These are phyloP conservation scores for Boloria selene DNA, from an alignment of 2,888 invertebrate genomes.

Conservation along the genomic window DNA sequence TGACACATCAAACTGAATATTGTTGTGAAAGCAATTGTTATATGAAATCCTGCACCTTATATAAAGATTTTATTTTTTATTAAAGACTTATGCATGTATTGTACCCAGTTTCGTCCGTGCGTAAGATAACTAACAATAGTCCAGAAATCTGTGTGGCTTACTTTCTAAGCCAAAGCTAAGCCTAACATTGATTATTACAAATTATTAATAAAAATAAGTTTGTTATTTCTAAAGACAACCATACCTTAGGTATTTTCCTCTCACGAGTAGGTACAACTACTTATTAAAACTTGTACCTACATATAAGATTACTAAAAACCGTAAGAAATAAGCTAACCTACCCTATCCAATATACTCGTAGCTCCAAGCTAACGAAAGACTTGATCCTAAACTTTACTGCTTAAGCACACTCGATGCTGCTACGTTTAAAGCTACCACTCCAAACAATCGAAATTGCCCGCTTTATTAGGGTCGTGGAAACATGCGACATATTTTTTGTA, in stretches of 20 bases:
- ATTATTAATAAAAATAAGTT: too few relatives aligned
- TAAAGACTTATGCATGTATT: too few relatives aligned
- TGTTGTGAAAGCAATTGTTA: conserved; percentile 6
- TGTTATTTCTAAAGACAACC: too few relatives aligned
- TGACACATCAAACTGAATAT: conserved; percentile 1
- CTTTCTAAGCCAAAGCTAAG: too few relatives aligned
- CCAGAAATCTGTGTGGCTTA: too few relatives aligned
- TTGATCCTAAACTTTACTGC: conserved; percentile 9
- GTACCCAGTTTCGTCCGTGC: too few relatives aligned
- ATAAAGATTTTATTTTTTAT: neutral
- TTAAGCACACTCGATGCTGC: neutral
- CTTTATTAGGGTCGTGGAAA: conserved; percentile 25
- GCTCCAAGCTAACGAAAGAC: neutral
- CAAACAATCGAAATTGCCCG: conserved; percentile 14
- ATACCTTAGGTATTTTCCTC: too few relatives aligned
- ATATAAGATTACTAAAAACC: neutral
- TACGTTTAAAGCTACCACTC: conserved; percentile 9
- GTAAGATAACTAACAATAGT: too few relatives aligned
- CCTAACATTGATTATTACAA: too few relatives aligned
- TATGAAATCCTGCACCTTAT: neutral
- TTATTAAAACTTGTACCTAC: too few relatives aligned
- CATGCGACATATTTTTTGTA: conserved; percentile 24
- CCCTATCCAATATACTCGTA: neutral
- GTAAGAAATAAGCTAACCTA: neutral
- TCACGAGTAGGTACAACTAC: too few relatives aligned